Evolutionary conservation across 2,113 vertebrate species (phyloP), one percentile per base, ranked within the genome.

Genomic region (Procavia capensis): DNA sequence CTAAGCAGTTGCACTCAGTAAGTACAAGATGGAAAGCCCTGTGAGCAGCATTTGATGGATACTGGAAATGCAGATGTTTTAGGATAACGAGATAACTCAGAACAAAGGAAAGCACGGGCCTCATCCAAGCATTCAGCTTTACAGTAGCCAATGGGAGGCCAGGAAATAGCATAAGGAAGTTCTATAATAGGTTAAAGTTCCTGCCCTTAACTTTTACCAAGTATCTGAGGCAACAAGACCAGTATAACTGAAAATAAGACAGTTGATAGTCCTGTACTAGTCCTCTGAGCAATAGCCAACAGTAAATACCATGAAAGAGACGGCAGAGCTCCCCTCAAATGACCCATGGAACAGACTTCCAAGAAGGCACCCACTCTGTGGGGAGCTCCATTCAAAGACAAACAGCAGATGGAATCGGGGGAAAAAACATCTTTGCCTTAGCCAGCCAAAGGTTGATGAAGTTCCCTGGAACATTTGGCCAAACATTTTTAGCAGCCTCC

Each of bases 41-140:
- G 3, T 0, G 0, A 66, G 59, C 34, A 59, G 45, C 9, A 17
- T 29, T 25, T 2, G 19, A 25, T 31, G 11, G 90, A 66, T 36
- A 41, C 24, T n/a, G 24, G 75, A 72, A 87, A 81, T 78, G 29
- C 29, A 16, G 17, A 54, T 6, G 20, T 36, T 22, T 43, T 74
- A 34, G 0, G 22, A 85, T 64, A 45, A 14, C 25, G 83, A 59
- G 72, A 9, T 41, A n/a, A 75, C 31, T 68, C 9, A 9, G 9
- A 82, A 29, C 66, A 25, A n/a, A 78, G 31, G 22, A 31, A 24
- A 64, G 61, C 6, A 25, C 64, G 34, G 43, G 72, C 54, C 31
- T 70, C 66, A 9, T 1, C 41, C 41, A 70, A 90, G 63, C 31
- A 75, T 11, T 19, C 39, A 41, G 34, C 29, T 66, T 68, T 16